These are phyloP conservation scores for Geotrypetes seraphini DNA, from an alignment of 2,797 vertebrate genomes.

Conservation along the genomic window DNA sequence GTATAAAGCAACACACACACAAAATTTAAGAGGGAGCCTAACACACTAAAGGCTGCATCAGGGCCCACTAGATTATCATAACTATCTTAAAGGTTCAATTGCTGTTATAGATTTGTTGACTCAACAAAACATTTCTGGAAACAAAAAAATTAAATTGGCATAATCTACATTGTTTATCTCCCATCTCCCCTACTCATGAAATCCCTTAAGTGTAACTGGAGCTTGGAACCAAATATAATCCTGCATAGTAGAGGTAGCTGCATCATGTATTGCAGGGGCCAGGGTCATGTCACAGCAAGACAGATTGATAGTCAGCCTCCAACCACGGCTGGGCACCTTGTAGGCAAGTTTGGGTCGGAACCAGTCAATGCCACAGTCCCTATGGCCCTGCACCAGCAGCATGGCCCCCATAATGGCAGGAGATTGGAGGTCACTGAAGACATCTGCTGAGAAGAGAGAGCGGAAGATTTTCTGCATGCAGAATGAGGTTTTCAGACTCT, in stretches of 20 bases:
- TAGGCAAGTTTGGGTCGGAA: constrained; percentile 87
- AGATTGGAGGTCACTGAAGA: constrained; percentile 74
- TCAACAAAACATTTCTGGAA: too few species aligned
- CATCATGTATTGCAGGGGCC: too few species aligned
- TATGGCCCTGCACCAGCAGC: constrained; percentile 75
- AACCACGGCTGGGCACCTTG: constrained; percentile 69
- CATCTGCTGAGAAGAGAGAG: constrained; percentile 76
- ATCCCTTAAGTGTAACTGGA: constrained; percentile 75
- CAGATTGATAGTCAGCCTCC: constrained; percentile 65
- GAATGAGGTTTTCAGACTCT: constrained; percentile 57
- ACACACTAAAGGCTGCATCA: too few species aligned
- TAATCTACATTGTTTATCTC: too few species aligned
- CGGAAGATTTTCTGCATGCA: constrained; percentile 83
- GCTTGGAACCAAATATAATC: constrained; percentile 95
- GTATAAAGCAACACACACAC: too few species aligned
- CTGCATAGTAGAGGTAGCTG: constrained; percentile 9
- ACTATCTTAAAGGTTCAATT: too few species aligned
- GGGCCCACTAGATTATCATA: too few species aligned
- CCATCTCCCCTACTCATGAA: too few species aligned
- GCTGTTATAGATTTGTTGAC: too few species aligned
- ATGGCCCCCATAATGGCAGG: constrained; percentile 66
- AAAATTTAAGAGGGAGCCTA: too few species aligned
- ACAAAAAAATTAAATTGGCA: too few species aligned
- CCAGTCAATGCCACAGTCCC: constrained; percentile 79
- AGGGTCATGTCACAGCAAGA: constrained; percentile 52